phyloP scores from a whole-genome alignment of 2,113 vertebrate genomes.

The Chionodraco myersi region DNA sequence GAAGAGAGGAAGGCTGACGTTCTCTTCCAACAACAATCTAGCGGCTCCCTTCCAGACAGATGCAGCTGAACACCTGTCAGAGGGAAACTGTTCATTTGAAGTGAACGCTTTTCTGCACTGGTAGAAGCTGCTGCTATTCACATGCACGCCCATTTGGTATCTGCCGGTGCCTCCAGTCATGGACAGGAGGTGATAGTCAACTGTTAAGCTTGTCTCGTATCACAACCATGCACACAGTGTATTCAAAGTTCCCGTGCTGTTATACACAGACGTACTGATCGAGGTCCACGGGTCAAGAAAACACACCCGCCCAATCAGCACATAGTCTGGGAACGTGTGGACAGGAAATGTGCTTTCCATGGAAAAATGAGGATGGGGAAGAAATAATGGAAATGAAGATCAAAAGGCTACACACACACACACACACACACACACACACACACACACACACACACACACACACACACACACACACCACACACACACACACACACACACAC shows the following conservation, averaged over 20 bases:
- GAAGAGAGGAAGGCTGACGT: conserved; percentile 35
- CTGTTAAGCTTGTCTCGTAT: not conserved
- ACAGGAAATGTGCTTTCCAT: conserved; percentile 3
- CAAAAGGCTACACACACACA: conserved; percentile 1
- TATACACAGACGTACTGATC: not conserved
- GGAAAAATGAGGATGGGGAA: not conserved
- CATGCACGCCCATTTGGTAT: conserved; percentile 12
- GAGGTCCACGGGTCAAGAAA: conserved; percentile 9
- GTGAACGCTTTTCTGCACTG: conserved; percentile 28
- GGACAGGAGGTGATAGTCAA: conserved; percentile 4
- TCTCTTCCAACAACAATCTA: conserved; percentile 61
- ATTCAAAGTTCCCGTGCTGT: not conserved
- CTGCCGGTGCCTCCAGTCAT: not conserved
- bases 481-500: conserved; percentile 5
- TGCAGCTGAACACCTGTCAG: conserved; percentile 63
- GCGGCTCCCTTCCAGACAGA: conserved; percentile 31
- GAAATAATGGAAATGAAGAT: not conserved
- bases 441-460: conserved; percentile 20
- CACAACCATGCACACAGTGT: not conserved
- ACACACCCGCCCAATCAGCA: conserved; percentile 14
- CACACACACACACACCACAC: conserved; percentile 4
- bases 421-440: conserved; percentile 14
- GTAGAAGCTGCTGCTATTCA: conserved; percentile 43
- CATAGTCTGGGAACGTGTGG: not conserved
- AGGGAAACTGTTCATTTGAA: conserved; percentile 42